Base-by-base conservation (phyloP, 2,888 invertebrate species). In the Caradrina kadenii region DNA sequence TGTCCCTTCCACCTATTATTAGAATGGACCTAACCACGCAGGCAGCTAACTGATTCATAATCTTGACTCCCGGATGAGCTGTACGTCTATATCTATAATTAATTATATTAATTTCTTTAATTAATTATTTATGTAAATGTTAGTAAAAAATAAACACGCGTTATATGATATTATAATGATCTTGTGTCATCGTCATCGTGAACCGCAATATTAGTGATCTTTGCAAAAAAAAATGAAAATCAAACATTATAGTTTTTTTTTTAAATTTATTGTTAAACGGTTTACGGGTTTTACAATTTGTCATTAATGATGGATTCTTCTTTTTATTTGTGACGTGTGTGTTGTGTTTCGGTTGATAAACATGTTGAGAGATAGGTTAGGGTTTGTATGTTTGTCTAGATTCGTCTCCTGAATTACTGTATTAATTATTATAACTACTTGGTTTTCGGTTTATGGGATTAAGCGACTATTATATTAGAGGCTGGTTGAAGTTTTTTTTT, bases 41-140 rank as follows among this genome's bases (percentile, higher is more conserved):
- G 17, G n/a, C 15, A 26, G 1, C 10, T n/a, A 22, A 65, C 26
- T 73, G 48, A 80, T 68, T 73, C 59, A 49, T 42, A 49, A 42
- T 61, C 21, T 31, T 17, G 62, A 55, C 53, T 68, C 45, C 66
- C 66, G 68, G 73, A 80, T 71, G 42, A 64, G 52, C 54, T 54
- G 11, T 8, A 1, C 35, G 8, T 26, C 49, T 35, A 35, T 26
- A 26, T 45, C 45, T 39, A 58, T 35, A 45, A 74, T 65, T 45
- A 55, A 55, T 11, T 21, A 75, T 65, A 64, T 50, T n/a, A 54
- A 52, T 54, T n/a, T n/a, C n/a, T n/a, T n/a, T n/a, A n/a, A n/a
- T n/a, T n/a, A n/a, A n/a, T 65, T 45, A 55, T 60, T 11, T 21
- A 75, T 65, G 69, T 50, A 21, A 54, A 52, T 54, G 1, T 11